phyloP scores from a whole-genome alignment of 2,888 invertebrate species.

The Leptodirus hochenwartii region DNA sequence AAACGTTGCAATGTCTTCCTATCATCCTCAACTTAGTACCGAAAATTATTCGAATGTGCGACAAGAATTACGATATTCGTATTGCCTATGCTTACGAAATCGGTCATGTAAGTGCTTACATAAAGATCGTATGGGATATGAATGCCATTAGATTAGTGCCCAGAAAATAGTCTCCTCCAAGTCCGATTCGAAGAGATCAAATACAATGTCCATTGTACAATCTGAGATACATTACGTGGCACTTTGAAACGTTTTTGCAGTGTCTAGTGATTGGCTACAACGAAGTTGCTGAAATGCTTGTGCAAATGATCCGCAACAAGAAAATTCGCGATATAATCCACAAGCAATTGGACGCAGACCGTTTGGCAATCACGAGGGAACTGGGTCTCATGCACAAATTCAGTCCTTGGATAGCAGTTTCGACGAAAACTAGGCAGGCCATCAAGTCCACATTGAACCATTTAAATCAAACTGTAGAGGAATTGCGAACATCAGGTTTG shows the following conservation, averaged over 20 bases:
- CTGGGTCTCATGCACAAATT: constrained; percentile 36
- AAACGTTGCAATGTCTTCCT: no score
- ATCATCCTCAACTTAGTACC: no score
- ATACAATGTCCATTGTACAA: no score
- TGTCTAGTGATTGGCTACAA: constrained; percentile 43
- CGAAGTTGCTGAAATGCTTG: constrained; percentile 35
- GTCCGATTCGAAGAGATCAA: no score
- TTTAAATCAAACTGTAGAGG: constrained; percentile 33
- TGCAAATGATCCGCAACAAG: constrained; percentile 28
- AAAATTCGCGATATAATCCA: constrained; percentile 18
- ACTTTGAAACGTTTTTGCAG: constrained; percentile 16
- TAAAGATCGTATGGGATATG: no score
- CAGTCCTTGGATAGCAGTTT: constrained; percentile 40
- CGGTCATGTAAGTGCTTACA: no score
- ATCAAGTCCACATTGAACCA: constrained; percentile 39
- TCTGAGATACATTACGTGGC: no score
- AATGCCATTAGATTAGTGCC: no score
- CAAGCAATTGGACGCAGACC: constrained; percentile 16
- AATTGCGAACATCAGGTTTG: constrained; percentile 36
- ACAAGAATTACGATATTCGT: no score
- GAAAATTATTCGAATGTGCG: no score
- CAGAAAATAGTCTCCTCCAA: no score
- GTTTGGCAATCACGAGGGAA: constrained; percentile 30
- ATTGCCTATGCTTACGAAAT: no score
- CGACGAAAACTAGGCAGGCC: constrained; percentile 43